These are phyloP conservation scores for Epistrophella euchroma DNA, from an alignment of 2,888 invertebrate genomes.

Conservation along the genomic window DNA sequence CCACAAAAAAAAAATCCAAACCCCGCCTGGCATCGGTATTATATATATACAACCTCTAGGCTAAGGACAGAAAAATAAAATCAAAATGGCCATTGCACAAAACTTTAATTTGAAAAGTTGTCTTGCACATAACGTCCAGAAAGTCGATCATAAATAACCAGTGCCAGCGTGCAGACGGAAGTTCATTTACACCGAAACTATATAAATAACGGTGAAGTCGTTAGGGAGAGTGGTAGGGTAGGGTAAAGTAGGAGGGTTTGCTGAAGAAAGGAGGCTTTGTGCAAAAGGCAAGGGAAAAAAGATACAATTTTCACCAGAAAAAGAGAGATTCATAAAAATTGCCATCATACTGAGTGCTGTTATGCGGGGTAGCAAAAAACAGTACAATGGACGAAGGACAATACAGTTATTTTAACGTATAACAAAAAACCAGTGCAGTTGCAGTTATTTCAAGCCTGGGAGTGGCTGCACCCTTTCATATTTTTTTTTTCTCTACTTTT, in stretches of 20 bases:
- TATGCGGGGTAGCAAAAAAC: neutral
- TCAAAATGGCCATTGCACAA: constrained; percentile 59
- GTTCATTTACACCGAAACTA: constrained; percentile 74
- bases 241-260: neutral
- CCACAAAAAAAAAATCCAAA: constrained; percentile 7
- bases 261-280: neutral
- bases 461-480: constrained; percentile 22
- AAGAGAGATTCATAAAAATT: constrained; percentile 58
- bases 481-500: constrained; percentile 1
- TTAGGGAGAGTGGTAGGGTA: neutral
- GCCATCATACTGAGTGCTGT: constrained; percentile 41
- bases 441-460: constrained; percentile 30
- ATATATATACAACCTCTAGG: neutral
- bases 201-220: constrained; percentile 61
- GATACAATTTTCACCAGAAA: constrained; percentile 26
- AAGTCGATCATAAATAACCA: constrained; percentile 73
- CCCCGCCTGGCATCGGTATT: neutral
- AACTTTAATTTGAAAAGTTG: constrained; percentile 74
- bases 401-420: constrained; percentile 55
- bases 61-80: constrained; percentile 25
- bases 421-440: constrained; percentile 29
- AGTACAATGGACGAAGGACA: constrained; percentile 59
- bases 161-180: constrained; percentile 61
- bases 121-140: constrained; percentile 73
- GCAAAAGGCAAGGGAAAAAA: constrained; percentile 22